Conservation (phyloP, 2,888 invertebrate species). For the Rhabditoides inermis region DNA sequence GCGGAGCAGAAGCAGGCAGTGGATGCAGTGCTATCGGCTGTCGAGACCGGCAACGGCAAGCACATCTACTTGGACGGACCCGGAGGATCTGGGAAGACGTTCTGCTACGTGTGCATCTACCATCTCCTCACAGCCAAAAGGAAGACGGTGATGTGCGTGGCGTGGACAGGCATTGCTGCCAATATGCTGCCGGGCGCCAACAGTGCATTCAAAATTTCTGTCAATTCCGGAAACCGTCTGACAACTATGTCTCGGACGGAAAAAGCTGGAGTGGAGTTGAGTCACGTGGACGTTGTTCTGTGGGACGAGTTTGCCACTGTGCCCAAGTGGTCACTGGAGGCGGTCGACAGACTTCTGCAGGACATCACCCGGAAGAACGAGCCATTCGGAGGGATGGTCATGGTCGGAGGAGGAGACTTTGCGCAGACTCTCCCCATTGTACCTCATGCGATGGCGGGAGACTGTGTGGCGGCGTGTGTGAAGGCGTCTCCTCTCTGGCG, state of each 20-base stretch:
- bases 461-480: too few species aligned
- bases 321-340: constrained; percentile 10
- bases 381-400: too few species aligned
- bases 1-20: constrained; percentile 6
- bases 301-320: constrained; percentile 20
- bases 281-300: constrained; percentile 8
- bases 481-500: too few species aligned
- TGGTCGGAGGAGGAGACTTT: too few species aligned
- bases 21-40: not conserved
- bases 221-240: constrained; percentile 1
- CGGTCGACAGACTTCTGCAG: constrained; percentile 5
- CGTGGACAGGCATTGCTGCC: constrained; percentile 56
- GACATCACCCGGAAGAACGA: too few species aligned
- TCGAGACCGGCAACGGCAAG: constrained; percentile 2
- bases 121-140: constrained; percentile 41
- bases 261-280: constrained; percentile 3
- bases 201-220: constrained; percentile 28
- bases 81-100: constrained; percentile 56
- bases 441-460: too few species aligned
- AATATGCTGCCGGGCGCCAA: constrained; percentile 54
- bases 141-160: constrained; percentile 52
- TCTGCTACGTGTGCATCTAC: constrained; percentile 52
- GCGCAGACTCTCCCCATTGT: too few species aligned
- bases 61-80: constrained; percentile 52
- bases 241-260: constrained; percentile 1